These are phyloP conservation scores for Spisula solida DNA, from an alignment of 2,888 invertebrate genomes.

Conservation along the genomic window DNA sequence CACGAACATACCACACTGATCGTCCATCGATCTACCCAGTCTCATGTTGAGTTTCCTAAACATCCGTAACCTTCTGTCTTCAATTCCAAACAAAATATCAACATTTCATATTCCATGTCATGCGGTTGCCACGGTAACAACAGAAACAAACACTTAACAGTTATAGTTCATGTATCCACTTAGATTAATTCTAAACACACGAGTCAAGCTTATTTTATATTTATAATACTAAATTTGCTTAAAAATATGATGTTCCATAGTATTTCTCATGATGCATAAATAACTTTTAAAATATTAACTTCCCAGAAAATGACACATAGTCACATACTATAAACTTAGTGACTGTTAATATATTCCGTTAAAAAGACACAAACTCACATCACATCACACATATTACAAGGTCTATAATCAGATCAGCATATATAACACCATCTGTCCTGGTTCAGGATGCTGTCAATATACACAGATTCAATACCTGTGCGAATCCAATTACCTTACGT, in stretches of 20 bases:
- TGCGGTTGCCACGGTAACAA: not conserved
- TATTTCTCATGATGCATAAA: not conserved
- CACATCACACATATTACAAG: not conserved
- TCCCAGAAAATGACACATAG: too few relatives aligned
- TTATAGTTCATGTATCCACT: not conserved
- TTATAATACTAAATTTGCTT: not conserved
- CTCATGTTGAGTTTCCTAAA: constrained; percentile 25
- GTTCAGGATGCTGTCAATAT: not conserved
- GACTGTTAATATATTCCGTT: not conserved
- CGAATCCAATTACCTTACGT: constrained; percentile 9
- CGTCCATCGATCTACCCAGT: constrained; percentile 50
- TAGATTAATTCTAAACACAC: not conserved
- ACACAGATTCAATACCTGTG: constrained; percentile 5
- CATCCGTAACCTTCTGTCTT: not conserved
- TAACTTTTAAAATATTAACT: not conserved
- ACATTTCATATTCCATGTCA: constrained; percentile 2
- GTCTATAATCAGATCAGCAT: not conserved
- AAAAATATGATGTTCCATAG: not conserved
- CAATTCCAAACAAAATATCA: not conserved
- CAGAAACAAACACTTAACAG: not conserved
- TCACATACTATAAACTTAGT: not conserved
- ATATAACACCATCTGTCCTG: constrained; percentile 3
- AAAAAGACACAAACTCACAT: not conserved
- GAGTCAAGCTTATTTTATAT: not conserved
- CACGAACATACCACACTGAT: constrained; percentile 68